Evolutionary conservation across 1,140 invertebrate genomes (phyloP).

Genomic region (Penaeus vannamei): DNA sequence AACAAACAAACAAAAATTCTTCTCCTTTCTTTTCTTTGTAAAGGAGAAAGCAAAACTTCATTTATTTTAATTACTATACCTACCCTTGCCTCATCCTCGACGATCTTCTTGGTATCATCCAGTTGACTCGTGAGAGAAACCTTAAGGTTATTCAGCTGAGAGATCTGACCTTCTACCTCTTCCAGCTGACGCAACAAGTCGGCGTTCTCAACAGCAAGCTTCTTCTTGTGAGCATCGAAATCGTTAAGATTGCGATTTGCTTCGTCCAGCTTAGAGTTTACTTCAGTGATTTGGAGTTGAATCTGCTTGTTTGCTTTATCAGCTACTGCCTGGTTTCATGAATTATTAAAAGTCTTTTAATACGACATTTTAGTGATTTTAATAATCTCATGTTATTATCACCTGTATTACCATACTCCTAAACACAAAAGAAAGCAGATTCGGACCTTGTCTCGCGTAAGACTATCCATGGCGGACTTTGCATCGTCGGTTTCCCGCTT

Average conservation of each 20-base stretch:
- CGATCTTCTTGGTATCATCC: conserved; percentile 57
- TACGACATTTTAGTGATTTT: not conserved
- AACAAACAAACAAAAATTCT: not conserved
- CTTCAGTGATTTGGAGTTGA: conserved; percentile 73
- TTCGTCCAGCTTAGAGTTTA: conserved; percentile 78
- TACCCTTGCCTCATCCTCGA: conserved; percentile 60
- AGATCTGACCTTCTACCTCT: conserved; percentile 76
- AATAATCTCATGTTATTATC: not conserved
- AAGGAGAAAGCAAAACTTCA: not conserved
- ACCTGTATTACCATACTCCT: not conserved
- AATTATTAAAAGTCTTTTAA: too few species aligned
- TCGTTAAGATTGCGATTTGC: conserved; percentile 76
- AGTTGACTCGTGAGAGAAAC: conserved; percentile 69
- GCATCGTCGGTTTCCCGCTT: conserved; percentile 60
- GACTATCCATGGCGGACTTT: conserved; percentile 56
- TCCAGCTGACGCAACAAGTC: conserved; percentile 55
- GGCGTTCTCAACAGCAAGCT: conserved; percentile 77
- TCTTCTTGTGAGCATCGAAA: conserved; percentile 97
- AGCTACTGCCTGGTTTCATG: conserved; percentile 68
- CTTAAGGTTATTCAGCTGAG: conserved; percentile 74
- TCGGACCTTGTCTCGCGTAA: conserved; percentile 54
- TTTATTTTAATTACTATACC: not conserved
- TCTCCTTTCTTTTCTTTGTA: not conserved
- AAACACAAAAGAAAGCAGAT: not conserved
- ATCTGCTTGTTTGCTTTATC: conserved; percentile 56